phyloP scores from a whole-genome alignment of 1,140 invertebrate species.

The Psix sp. region DNA sequence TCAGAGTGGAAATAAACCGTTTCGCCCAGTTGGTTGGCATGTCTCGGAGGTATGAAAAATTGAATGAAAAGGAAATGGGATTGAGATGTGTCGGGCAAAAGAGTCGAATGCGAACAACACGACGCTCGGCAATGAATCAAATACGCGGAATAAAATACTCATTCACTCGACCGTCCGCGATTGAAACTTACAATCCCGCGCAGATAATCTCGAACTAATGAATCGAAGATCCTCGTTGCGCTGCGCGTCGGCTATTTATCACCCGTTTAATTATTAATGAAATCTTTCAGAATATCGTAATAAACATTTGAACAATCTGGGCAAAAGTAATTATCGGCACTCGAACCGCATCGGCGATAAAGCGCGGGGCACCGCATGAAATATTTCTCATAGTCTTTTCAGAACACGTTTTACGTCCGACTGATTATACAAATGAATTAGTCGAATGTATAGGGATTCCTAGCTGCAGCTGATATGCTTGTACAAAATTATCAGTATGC shows the following conservation, averaged over 20 bases:
- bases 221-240: constrained; percentile 26
- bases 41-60: too few species aligned
- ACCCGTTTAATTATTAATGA: constrained; percentile 37
- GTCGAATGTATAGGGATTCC: neutral
- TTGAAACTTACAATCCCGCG: constrained; percentile 14
- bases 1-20: too few species aligned
- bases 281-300: constrained; percentile 29
- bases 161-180: constrained; percentile 4
- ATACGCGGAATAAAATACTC: constrained; percentile 10
- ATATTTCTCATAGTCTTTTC: constrained; percentile 32
- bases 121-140: neutral
- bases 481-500: constrained; percentile 6
- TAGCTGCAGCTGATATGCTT: neutral
- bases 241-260: constrained; percentile 31
- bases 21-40: too few species aligned
- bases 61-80: too few species aligned
- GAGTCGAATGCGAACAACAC: neutral
- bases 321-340: constrained; percentile 40
- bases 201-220: constrained; percentile 33
- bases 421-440: constrained; percentile 34
- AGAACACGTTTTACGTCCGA: constrained; percentile 23
- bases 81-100: too few species aligned
- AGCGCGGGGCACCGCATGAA: constrained; percentile 10
- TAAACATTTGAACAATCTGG: constrained; percentile 30
- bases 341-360: constrained; percentile 26